A percentile compares a stretch with the other conserved stretches of the same genome.
phyloP scores from a whole-genome alignment of 2,797 vertebrate genomes.

The Melanotaenia nigrans region DNA sequence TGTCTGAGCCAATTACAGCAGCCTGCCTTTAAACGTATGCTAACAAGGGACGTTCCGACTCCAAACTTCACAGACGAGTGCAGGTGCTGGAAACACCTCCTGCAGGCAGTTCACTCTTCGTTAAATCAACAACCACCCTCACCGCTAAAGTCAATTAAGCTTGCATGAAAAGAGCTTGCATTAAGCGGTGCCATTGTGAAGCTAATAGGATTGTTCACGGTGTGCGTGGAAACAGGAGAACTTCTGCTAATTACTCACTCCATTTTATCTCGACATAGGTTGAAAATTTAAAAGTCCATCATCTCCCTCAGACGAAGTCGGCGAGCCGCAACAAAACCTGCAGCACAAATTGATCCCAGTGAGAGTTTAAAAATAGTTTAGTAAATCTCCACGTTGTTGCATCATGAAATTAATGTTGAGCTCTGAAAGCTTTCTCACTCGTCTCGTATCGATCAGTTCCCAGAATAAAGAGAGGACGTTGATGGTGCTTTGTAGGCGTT shows the following conservation, averaged over 20 bases:
- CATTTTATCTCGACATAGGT: not conserved
- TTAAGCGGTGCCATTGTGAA: slow-evolving; percentile 11
- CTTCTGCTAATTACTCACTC: slow-evolving; percentile 5
- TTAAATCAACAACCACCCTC: slow-evolving; percentile 16
- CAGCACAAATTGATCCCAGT: slow-evolving; percentile 62
- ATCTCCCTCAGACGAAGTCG: slow-evolving; percentile 23
- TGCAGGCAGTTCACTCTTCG: slow-evolving; percentile 1
- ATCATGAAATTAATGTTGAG: too few species aligned
- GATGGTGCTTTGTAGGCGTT: too few species aligned
- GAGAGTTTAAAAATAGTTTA: slow-evolving; percentile 50
- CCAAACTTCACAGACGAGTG: not conserved
- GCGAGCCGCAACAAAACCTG: not conserved
- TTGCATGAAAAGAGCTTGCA: slow-evolving; percentile 18
- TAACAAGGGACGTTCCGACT: slow-evolving; percentile 7
- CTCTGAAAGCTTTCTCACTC: slow-evolving; percentile 53
- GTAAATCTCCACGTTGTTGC: slow-evolving; percentile 48
- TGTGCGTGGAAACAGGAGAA: slow-evolving; percentile 29
- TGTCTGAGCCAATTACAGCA: not conserved
- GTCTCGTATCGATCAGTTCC: slow-evolving; percentile 58
- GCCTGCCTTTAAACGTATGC: not conserved
- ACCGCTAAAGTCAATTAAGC: slow-evolving; percentile 32
- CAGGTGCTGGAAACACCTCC: slow-evolving; percentile 23
- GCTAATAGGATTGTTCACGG: slow-evolving; percentile 43
- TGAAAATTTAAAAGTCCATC: slow-evolving; percentile 17
- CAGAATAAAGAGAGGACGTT: too few species aligned